Conservation (phyloP, 2,797 vertebrate species). For the Anguilla megastoma region DNA sequence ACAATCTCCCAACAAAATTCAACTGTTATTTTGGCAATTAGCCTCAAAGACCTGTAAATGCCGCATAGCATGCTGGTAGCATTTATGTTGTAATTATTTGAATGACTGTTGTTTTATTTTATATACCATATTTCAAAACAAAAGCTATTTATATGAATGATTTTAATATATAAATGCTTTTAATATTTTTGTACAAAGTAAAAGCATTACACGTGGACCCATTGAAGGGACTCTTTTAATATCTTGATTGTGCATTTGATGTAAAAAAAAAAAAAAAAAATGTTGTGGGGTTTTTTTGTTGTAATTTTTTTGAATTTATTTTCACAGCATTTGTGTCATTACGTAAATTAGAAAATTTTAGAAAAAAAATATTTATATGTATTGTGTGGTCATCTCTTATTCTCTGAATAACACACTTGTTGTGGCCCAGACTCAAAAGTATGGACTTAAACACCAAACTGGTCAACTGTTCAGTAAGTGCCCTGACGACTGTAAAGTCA, state of each 20-base stretch:
- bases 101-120: conserved; percentile 9
- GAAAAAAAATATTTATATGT: neutral
- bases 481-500: too few species aligned
- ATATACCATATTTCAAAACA: conserved; percentile 4
- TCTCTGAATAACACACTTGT: neutral
- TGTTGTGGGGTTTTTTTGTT: neutral
- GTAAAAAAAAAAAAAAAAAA: neutral
- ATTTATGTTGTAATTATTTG: conserved; percentile 3
- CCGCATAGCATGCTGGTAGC: neutral
- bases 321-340: neutral
- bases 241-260: neutral
- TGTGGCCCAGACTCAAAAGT: neutral
- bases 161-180: neutral
- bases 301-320: neutral
- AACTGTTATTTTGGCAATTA: conserved; percentile 73
- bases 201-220: neutral
- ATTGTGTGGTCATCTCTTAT: neutral
- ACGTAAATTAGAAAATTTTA: neutral
- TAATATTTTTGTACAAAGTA: neutral
- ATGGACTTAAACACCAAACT: too few species aligned
- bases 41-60: conserved; percentile 37
- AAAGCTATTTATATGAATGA: conserved; percentile 30
- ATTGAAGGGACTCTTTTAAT: neutral
- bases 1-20: conserved; percentile 93
- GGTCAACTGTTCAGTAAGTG: too few species aligned